Base-by-base conservation (phyloP, 2,113 vertebrate species). In the Heloderma charlesbogerti region DNA sequence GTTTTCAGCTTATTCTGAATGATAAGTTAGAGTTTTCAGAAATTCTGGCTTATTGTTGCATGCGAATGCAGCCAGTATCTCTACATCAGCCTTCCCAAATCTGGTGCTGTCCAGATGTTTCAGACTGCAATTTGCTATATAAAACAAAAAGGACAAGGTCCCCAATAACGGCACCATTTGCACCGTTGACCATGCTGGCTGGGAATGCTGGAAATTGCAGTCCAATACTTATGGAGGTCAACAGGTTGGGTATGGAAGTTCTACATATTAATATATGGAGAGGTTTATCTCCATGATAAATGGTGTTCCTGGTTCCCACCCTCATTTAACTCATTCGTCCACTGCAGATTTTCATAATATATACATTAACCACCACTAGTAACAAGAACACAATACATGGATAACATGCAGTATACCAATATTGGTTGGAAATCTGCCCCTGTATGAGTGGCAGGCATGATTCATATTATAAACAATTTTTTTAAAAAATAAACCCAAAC, bases 381-480 rank as follows among this genome's bases (percentile, higher is more conserved):
- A 54, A 57, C 20, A 0, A 72, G 77, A 48, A 48, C 45, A 15
- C 60, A 3, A 8, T 22, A 37, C 74, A 69, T 45, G 27, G 0
- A 34, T 84, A 87, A 54, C 12, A 9, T 3, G 1, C 31, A 9
- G 40, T n/a, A 34, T 18, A 69, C 40, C 12, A 86, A 0, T 6
- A 3, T 0, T 0, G 0, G 34, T 40, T 31, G 48, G 45, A 27
- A 82, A 37, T 6, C 51, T 34, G 60, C 20, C 15, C 16, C 54
- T 81, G n/a, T 31, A 18, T 7, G 69, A 88, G 27, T 45, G 89
- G 8, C 0, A 43, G 3, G 1, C 31, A 57, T 80, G 88, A 43
- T 66, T 31, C 9, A 66, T 40, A 57, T 60, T 40, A 22, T 57
- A 87, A 93, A 48, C 34, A 79, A 92, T n/a, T n/a, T n/a, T n/a